A percentile compares a stretch with the other conserved stretches of the same genome.
Evolutionary conservation across 2,113 vertebrate genomes (phyloP).

Genomic region (Lasiurus borealis): DNA sequence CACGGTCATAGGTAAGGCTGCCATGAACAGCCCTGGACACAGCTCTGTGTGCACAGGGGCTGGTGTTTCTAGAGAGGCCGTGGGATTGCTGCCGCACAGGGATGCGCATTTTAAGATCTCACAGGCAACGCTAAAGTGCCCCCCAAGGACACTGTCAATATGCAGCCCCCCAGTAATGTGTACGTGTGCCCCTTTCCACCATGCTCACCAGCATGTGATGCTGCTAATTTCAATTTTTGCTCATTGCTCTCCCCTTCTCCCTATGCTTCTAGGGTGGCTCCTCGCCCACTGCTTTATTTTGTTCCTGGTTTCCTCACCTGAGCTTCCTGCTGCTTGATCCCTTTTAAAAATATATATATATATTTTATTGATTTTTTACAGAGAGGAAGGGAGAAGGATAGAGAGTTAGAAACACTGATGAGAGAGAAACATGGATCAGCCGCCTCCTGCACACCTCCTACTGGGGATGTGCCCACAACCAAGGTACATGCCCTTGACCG

Average conservation of each 20-base stretch:
- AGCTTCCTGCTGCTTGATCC: not conserved
- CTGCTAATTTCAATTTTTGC: not conserved
- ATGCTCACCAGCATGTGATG: accelerated
- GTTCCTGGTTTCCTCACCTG: not conserved
- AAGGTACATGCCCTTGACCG: no score
- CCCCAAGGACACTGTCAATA: not conserved
- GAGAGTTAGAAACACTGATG: no score
- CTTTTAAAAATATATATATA: no score
- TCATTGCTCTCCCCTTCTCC: not conserved
- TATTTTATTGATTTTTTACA: no score
- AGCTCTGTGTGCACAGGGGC: no score
- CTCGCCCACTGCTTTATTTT: not conserved
- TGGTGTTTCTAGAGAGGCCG: not conserved
- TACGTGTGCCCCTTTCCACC: not conserved
- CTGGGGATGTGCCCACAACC: no score
- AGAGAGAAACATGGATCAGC: no score
- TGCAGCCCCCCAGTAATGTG: accelerated
- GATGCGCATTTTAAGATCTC: not conserved
- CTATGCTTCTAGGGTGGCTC: not conserved
- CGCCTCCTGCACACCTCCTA: no score
- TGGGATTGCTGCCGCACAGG: not conserved
- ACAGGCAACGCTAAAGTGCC: not conserved
- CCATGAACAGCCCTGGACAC: not conserved
- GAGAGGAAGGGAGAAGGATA: no score
- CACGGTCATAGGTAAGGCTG: not conserved